Evolutionary conservation across 2,113 vertebrate genomes (phyloP).

Genomic region (Pontoporia blainvillei): DNA sequence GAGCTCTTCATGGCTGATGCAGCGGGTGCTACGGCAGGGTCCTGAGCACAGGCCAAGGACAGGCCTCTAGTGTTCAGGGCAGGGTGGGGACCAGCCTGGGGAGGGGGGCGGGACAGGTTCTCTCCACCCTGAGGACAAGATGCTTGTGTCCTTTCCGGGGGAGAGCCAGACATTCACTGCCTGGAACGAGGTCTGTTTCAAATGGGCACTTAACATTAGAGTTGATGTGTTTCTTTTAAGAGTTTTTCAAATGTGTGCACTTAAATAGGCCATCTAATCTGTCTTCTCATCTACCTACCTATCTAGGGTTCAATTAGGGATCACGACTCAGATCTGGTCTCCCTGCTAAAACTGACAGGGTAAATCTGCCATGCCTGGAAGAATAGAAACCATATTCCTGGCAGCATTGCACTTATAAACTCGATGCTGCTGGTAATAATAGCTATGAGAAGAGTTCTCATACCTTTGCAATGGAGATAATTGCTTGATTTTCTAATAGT

Average conservation of each 20-base stretch:
- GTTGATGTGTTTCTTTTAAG: neutral
- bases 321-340: neutral
- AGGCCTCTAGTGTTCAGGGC: neutral
- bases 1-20: neutral
- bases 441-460: neutral
- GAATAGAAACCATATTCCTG: neutral
- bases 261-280: no score
- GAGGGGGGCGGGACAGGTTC: neutral
- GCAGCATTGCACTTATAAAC: neutral
- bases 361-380: neutral
- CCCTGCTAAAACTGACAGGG: neutral
- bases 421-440: accelerated
- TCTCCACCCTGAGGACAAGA: neutral
- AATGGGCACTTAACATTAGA: neutral
- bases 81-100: neutral
- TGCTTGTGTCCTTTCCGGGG: neutral
- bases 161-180: neutral
- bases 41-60: neutral
- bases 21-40: no score
- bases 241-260: neutral
- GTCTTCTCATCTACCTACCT: neutral
- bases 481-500: neutral
- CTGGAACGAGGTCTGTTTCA: neutral
- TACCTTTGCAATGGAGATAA: neutral
- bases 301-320: neutral